Evolutionary conservation across 1,140 invertebrate species (phyloP), one percentile per base, ranked within the genome.

Genomic region (Coptotermes formosanus): DNA sequence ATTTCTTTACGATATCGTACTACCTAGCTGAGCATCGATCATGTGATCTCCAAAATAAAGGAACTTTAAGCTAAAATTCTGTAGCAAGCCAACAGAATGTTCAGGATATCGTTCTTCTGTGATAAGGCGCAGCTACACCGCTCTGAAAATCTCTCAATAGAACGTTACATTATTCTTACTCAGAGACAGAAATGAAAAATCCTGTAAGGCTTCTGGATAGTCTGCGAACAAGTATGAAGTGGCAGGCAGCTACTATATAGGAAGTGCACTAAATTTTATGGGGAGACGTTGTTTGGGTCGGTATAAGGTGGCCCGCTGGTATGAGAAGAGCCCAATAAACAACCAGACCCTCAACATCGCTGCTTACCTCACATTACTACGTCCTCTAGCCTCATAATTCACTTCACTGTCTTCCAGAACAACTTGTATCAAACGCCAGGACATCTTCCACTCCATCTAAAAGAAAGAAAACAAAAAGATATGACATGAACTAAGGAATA

Each of bases 251-350:
- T 75, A 30, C 64, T 75, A 75, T 75, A 75, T 30, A 75, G 64
- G 64, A 75, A 75, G 64, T 75, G 64, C 64, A 75, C 64, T 75
- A 75, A 75, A 75, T 75, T 75, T 75, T 75, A 75, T 30, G 64
- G 30, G 64, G 25, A 75, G 64, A 75, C 64, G 64, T 75, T 75
- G 64, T 75, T 75, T 75, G 64, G 64, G 64, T 75, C 64, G 3
- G 25, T 75, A 75, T 25, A 75, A 75, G 64, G 64, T 75, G 64
- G n/a, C 64, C 64, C 64, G 25, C 64, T 75, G 64, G 64, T 75
- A 75, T 75, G 64, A 75, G 64, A 75, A 30, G 64, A 75, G 64
- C n/a, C 64, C 64, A 75, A 75, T 75, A 75, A 75, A 75, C 64
- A 75, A 75, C 64, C 64, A 75, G 64, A 75, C 64, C 64, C 64